Base-by-base conservation (phyloP, 2,797 vertebrate species). In the Catharus ustulatus region DNA sequence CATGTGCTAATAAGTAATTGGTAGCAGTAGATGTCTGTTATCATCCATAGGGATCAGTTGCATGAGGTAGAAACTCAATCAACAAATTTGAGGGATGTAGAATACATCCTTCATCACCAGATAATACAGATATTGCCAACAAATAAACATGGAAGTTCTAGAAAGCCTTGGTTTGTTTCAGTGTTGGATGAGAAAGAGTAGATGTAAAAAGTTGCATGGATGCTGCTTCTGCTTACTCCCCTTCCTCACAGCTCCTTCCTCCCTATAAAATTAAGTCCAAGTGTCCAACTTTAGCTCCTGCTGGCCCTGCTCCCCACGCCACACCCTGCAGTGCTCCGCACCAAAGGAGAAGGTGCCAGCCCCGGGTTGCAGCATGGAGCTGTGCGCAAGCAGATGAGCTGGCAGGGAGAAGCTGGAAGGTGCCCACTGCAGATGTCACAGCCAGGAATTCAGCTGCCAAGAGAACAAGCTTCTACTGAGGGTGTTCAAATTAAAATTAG, bases 1-100 rank as follows among this genome's bases (percentile, higher is more conserved):
- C 72, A 30, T 49, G 78, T 74, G 90, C 74, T 95, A 87, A 76
- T 94, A 89, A 94, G 73, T 93, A 96, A 95, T 34, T 54, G 59
- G 87, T 79, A 80, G 63, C 45, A 77, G 63, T 23, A 89, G 59
- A 84, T 0, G 4, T 43, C 61, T 74, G 34, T 87, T 93, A 95
- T 88, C 90, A 63, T 84, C 80, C 80, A 54, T 0, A 46, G 32
- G 43, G 90, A 92, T 89, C 88, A 46, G 74, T 0, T 86, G 38
- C 71, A 84, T 22, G 32, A 87, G 16, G 57, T 22, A 88, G 55
- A 96, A 94, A 93, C 46, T 81, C 79, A 73, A 16, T 91, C 76
- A 90, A 71, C 30, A 88, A 58, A 82, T 71, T 34, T 63, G 43
- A 79, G 43, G 36, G 69, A 71, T 74, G 40, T 22, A 93, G 52